phyloP scores from a whole-genome alignment of 2,797 vertebrate genomes.

The Champsocephalus gunnari region DNA sequence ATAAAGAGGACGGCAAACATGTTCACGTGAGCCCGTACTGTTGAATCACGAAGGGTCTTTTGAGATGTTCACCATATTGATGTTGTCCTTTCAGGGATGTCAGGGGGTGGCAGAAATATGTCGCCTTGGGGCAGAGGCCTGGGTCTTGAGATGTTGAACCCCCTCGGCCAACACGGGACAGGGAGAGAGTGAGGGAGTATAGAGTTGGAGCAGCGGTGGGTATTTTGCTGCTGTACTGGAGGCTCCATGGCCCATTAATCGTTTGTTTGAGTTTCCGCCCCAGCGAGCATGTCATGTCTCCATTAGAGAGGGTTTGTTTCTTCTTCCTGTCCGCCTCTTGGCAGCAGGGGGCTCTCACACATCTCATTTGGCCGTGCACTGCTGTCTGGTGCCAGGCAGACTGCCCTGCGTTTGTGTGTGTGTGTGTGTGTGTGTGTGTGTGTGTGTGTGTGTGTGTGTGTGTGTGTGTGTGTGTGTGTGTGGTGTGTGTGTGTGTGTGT shows the following conservation, averaged over 20 bases:
- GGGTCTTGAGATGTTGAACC: conserved; percentile 70
- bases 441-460: background rate
- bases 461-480: conserved; percentile 45
- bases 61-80: conserved; percentile 2
- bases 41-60: conserved; percentile 13
- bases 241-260: conserved; percentile 87
- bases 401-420: conserved; percentile 75
- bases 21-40: background rate
- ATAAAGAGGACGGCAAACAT: background rate
- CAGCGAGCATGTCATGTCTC: conserved; percentile 87
- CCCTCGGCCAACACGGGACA: conserved; percentile 65
- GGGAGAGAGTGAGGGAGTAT: conserved; percentile 59
- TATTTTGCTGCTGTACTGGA: conserved; percentile 78
- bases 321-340: conserved; percentile 83
- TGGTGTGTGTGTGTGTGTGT: conserved; percentile 47
- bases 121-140: conserved; percentile 57
- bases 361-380: conserved; percentile 81
- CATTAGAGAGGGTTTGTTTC: conserved; percentile 88
- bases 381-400: conserved; percentile 88
- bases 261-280: conserved; percentile 89
- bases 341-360: conserved; percentile 87
- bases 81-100: conserved; percentile 37
- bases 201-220: conserved; percentile 55
- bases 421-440: conserved; percentile 41
- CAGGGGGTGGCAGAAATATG: conserved; percentile 58